phyloP scores from a whole-genome alignment of 1,140 invertebrate species.

The Calliphora vicina region DNA sequence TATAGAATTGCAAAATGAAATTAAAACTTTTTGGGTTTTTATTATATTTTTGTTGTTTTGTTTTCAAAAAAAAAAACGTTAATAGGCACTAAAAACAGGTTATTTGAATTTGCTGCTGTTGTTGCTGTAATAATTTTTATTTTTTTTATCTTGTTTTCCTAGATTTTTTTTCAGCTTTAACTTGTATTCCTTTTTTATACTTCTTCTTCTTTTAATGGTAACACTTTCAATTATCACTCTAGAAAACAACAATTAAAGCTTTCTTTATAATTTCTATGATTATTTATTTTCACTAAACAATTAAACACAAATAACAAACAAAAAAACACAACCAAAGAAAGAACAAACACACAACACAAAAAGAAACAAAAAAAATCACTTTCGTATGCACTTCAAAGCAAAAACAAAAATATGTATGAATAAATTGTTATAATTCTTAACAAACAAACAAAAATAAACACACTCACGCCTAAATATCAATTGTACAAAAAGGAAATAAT shows the following conservation, averaged over 20 bases:
- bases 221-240: slow-evolving; percentile 20
- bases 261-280: neutral
- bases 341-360: too few relatives aligned
- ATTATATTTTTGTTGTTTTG: neutral
- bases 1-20: neutral
- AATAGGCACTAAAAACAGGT: slow-evolving; percentile 17
- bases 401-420: neutral
- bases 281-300: neutral
- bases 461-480: neutral
- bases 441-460: too few relatives aligned
- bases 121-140: neutral
- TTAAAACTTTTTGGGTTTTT: neutral
- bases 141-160: slow-evolving; percentile 12
- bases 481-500: neutral
- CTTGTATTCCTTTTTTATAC: neutral
- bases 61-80: neutral
- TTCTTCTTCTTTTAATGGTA: neutral
- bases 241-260: slow-evolving; percentile 17
- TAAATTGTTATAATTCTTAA: neutral
- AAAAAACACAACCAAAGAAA: too few relatives aligned
- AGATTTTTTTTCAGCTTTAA: too few relatives aligned
- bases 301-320: too few relatives aligned
- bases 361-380: neutral
- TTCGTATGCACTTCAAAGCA: neutral
- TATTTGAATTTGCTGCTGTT: slow-evolving; percentile 17